Conservation (phyloP, 2,113 vertebrate genomes). For the Neotragus moschatus region DNA sequence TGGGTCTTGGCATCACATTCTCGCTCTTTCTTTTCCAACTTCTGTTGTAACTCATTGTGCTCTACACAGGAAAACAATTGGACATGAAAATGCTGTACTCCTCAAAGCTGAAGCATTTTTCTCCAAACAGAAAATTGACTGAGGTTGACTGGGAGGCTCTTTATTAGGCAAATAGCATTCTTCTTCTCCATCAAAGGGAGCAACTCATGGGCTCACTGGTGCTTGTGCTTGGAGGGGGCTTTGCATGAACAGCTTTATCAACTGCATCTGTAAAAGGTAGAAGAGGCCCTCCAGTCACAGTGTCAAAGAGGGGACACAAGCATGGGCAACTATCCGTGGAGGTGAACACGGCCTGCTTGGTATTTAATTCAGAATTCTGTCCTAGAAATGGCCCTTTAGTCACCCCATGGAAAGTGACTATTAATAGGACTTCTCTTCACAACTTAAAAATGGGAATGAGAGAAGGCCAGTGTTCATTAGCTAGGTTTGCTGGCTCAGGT, state of each 20-base stretch:
- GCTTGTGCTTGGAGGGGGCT: not conserved
- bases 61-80: constrained; percentile 78
- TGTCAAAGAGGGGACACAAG: not conserved
- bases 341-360: not conserved
- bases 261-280: not conserved
- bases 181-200: not conserved
- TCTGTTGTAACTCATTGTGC: constrained; percentile 96
- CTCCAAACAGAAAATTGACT: not conserved
- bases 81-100: not conserved
- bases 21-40: constrained; percentile 96
- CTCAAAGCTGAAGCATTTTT: not conserved
- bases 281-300: not conserved
- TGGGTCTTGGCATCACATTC: constrained; percentile 98
- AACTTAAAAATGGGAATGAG: not conserved
- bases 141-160: not conserved
- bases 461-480: not conserved
- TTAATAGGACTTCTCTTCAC: not conserved
- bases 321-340: not conserved
- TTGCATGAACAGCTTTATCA: not conserved
- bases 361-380: not conserved
- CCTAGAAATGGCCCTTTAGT: not conserved
- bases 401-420: not conserved
- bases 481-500: not conserved
- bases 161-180: not conserved
- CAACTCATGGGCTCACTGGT: not conserved